Evolutionary conservation across 2,888 invertebrate species (phyloP), one percentile per base, ranked within the genome.

Genomic region (Chrysolina americana): DNA sequence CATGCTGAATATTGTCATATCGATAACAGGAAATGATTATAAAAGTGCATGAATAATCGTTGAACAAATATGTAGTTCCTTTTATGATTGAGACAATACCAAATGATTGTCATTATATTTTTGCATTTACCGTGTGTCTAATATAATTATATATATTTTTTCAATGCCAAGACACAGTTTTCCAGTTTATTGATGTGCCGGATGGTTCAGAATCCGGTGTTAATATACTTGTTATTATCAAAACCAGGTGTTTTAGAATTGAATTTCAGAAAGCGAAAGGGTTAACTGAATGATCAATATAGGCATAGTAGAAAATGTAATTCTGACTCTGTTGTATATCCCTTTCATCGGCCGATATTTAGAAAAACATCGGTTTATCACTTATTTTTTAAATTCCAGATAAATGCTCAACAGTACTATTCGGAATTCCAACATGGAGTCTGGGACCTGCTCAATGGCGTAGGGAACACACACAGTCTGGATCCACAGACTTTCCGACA

Each of bases 371-470:
- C n/a, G n/a, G n/a, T n/a, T 28, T 28, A 28, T 28, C 5, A 5
- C 2, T 5, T 5, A 65, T 13, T 23, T 63, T 75, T 74, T 53
- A 21, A 59, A 76, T 91, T 90, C 13, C 89, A 96, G 96, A 86
- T 96, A 79, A 93, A 94, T 78, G 94, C 95, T 0, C 96, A 96
- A 83, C 93, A 95, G 80, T 89, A 92, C 10, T 95, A 95, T 88
- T 94, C 96, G 0, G 92, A 95, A 36, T 96, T 94, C 89, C 96
- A 96, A 86, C 93, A 95, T 63, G 92, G 93, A 15, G 90, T 96
- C 0, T 95, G 94, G 91, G 92, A 93, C 73, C 91, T 95, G 15
- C 92, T 96, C 0, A 93, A 92, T 78, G 90, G 91, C 79, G 90
- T 96, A 19, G 93, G 94, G 5, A 81, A 83, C 68, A 89, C 91